Evolutionary conservation across 2,888 invertebrate genomes (phyloP).

Genomic region (Venusia cambrica): DNA sequence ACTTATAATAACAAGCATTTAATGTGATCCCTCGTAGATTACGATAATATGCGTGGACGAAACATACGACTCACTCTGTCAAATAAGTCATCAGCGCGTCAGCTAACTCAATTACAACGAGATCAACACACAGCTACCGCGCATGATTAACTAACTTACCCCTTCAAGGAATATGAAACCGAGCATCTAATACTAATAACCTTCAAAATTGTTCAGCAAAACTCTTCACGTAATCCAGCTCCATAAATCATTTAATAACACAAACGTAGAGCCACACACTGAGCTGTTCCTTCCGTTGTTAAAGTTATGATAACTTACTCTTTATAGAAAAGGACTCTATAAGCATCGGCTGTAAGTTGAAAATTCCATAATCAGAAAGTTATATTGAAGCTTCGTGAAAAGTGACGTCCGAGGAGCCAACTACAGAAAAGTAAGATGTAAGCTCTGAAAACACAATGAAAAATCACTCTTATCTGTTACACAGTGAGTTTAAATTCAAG

Average conservation of each 20-base stretch:
- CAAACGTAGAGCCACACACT: constrained; percentile 78
- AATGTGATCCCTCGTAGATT: constrained; percentile 51
- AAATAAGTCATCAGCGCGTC: constrained; percentile 79
- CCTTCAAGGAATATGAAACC: constrained; percentile 45
- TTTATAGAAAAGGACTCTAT: constrained; percentile 39
- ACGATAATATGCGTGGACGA: constrained; percentile 57
- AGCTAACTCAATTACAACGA: constrained; percentile 78
- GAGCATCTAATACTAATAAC: constrained; percentile 43
- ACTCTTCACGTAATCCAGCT: constrained; percentile 63
- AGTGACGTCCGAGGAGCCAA: constrained; percentile 38
- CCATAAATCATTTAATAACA: constrained; percentile 81
- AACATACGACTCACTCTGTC: constrained; percentile 72
- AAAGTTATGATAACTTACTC: constrained; percentile 42
- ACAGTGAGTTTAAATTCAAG: constrained; percentile 38
- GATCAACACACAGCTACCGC: constrained; percentile 78
- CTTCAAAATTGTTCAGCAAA: constrained; percentile 49
- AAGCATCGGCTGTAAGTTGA: constrained; percentile 17
- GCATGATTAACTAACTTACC: constrained; percentile 61
- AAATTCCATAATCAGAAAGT: constrained; percentile 25
- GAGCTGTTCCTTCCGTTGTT: constrained; percentile 74
- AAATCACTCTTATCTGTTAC: constrained; percentile 36
- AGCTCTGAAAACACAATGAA: constrained; percentile 33
- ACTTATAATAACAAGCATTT: constrained; percentile 44
- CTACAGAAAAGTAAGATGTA: constrained; percentile 51
- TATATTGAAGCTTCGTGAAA: constrained; percentile 45